Evolutionary conservation across 2,888 invertebrate species (phyloP).

Genomic region (Hyalella azteca): DNA sequence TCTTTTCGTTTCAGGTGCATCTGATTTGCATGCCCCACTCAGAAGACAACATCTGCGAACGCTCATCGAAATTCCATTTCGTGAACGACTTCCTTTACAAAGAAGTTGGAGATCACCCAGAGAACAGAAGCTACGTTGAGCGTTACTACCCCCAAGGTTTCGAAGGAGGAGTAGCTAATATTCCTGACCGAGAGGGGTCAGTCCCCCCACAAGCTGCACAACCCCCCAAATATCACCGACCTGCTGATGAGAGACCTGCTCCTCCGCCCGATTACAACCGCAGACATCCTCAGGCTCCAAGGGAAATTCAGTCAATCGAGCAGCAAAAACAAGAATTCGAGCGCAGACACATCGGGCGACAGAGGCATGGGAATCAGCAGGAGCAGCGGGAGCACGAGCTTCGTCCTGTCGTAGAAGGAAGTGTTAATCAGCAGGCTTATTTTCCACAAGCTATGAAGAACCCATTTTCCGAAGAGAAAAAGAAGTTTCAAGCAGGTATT

Average conservation of each 20-base stretch:
- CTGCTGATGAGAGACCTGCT: not conserved
- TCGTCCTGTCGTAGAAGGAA: not conserved
- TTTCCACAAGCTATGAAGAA: not conserved
- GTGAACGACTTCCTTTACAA: slow-evolving; percentile 92
- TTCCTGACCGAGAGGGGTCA: slow-evolving; percentile 5
- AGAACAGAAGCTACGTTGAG: slow-evolving; percentile 62
- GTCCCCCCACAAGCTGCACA: not conserved
- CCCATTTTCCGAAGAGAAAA: not conserved
- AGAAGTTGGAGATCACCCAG: slow-evolving; percentile 73
- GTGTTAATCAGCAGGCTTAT: not conserved
- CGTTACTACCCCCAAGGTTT: slow-evolving; percentile 71
- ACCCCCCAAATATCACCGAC: not conserved
- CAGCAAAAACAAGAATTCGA: not conserved
- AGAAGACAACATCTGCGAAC: slow-evolving; percentile 85
- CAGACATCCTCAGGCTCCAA: not conserved
- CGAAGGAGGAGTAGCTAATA: slow-evolving; percentile 29
- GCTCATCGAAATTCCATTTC: slow-evolving; percentile 87
- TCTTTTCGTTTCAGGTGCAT: slow-evolving; percentile 73
- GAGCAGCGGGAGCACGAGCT: not conserved
- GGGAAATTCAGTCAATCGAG: no score
- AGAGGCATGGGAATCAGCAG: not conserved
- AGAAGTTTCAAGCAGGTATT: not conserved
- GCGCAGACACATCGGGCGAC: not conserved
- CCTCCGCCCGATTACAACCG: slow-evolving; percentile 31
- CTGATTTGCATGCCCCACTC: slow-evolving; percentile 91